These are phyloP conservation scores for Schizopygopsis pylzovi DNA, from an alignment of 2,797 vertebrate genomes.

Conservation along the genomic window DNA sequence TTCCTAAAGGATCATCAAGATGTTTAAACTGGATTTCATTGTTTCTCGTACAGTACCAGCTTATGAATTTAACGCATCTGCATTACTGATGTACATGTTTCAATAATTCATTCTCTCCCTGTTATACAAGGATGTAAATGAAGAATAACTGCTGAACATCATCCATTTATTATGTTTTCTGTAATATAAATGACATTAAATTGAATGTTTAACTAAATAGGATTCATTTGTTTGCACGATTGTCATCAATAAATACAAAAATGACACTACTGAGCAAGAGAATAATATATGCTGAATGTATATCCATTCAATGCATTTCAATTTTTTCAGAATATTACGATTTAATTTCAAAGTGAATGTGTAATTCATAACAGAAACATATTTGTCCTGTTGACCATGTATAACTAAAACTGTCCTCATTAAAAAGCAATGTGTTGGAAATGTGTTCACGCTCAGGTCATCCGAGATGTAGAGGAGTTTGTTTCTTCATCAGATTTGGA, in stretches of 20 bases:
- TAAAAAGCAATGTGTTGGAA: neutral
- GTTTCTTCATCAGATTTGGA: neutral
- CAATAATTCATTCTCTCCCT: slow-evolving; percentile 55
- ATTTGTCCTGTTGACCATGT: neutral
- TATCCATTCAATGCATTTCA: neutral
- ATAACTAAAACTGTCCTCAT: neutral
- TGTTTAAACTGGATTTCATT: slow-evolving; percentile 55
- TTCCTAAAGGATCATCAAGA: slow-evolving; percentile 43
- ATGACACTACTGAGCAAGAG: neutral
- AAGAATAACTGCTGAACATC: slow-evolving; percentile 64
- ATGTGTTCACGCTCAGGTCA: neutral
- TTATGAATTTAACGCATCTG: slow-evolving; percentile 31
- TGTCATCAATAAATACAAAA: slow-evolving; percentile 21
- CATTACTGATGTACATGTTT: slow-evolving; percentile 54
- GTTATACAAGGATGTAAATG: slow-evolving; percentile 52
- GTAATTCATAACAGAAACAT: neutral
- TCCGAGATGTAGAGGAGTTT: no score
- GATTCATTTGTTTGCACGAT: slow-evolving; percentile 17
- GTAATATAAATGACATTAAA: slow-evolving; percentile 71
- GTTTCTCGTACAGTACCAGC: slow-evolving; percentile 32
- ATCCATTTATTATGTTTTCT: slow-evolving; percentile 57
- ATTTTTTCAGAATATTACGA: neutral
- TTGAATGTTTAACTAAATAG: slow-evolving; percentile 44
- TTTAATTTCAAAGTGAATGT: neutral
- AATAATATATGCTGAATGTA: neutral